Base-by-base conservation (phyloP, 2,888 invertebrate species). In the Metalampra italica region DNA sequence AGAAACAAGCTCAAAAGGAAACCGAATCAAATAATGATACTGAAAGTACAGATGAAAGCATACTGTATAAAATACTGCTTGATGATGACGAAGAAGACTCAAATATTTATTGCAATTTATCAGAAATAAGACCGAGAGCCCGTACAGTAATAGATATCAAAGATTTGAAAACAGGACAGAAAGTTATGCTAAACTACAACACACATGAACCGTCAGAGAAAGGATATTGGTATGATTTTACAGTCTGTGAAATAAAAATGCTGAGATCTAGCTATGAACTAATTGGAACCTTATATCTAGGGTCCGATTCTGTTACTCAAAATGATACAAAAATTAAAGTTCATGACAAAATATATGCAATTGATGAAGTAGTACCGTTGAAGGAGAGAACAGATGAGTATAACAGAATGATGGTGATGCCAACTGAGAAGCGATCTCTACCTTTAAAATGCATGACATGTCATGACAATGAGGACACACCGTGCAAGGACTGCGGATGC, bases 401-500 rank as follows among this genome's bases (percentile, higher is more conserved):
- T 53, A 82, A 78, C 3, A 59, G 69, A 22, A 51, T 71, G 40
- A 82, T 85, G 71, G 53, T 46, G 5, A 74, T 69, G 4, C 55
- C 56, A n/a, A 70, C 79, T 50, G 75, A 84, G 55, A 78, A 79
- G 76, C 64, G 92, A 62, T 84, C 90, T 37, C 64, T 77, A 42
- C 91, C 93, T 39, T 89, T 92, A 29, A 90, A 91, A 47, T 96
- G 96, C 69, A 75, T 90, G 40, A 87, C 82, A 29, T 96, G 96
- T 66, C 85, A 91, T 36, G 96, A 96, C 65, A 90, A 92, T 56
- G 90, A 91, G 9, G 78, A 83, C 0, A 77, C 74, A 36, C 91
- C 90, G 30, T 96, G 96, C 68, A 92, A 90, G 64, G 91, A 93
- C 29, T 96, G 96, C 67, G 94, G 95, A 1, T 96, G 96, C 67